Conservation (phyloP, 2,888 invertebrate genomes). For the Sarcophaga subvicina region DNA sequence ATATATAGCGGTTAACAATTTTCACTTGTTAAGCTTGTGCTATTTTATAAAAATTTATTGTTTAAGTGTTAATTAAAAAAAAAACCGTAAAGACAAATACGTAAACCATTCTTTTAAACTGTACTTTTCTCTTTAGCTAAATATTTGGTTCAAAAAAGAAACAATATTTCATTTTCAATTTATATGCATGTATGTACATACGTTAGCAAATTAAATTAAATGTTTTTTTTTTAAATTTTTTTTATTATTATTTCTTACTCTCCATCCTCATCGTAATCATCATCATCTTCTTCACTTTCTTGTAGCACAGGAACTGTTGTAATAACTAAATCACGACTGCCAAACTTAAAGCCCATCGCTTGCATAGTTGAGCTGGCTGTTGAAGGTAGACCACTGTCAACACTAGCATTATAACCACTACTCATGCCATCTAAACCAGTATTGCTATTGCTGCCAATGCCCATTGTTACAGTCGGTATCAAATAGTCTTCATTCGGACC, state of each 20-base stretch:
- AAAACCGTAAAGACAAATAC: neutral
- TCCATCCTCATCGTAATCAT: constrained; percentile 77
- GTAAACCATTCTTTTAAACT: constrained; percentile 2
- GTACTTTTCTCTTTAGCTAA: constrained; percentile 57
- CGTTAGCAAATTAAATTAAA: neutral
- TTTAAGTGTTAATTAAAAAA: too few species aligned
- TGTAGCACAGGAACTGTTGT: constrained; percentile 77
- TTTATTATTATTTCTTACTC: constrained; percentile 39
- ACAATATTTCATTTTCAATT: neutral
- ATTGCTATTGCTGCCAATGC: constrained; percentile 46
- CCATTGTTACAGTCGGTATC: constrained; percentile 64
- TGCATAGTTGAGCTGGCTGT: constrained; percentile 44
- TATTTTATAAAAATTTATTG: too few species aligned
- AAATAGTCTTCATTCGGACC: constrained; percentile 60
- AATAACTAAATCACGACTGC: constrained; percentile 77
- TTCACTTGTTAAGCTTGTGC: too few species aligned
- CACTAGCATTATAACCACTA: constrained; percentile 71
- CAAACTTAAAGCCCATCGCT: constrained; percentile 74
- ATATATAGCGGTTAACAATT: too few species aligned
- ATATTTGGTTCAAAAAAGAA: constrained; percentile 52
- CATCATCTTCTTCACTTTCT: constrained; percentile 79
- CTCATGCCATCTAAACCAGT: constrained; percentile 70
- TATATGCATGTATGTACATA: neutral
- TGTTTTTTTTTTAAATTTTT: too few species aligned
- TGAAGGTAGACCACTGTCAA: constrained; percentile 38